Evolutionary conservation across 2,797 vertebrate species (phyloP), one percentile per base, ranked within the genome.

Genomic region (Craterocephalus amniculus): DNA sequence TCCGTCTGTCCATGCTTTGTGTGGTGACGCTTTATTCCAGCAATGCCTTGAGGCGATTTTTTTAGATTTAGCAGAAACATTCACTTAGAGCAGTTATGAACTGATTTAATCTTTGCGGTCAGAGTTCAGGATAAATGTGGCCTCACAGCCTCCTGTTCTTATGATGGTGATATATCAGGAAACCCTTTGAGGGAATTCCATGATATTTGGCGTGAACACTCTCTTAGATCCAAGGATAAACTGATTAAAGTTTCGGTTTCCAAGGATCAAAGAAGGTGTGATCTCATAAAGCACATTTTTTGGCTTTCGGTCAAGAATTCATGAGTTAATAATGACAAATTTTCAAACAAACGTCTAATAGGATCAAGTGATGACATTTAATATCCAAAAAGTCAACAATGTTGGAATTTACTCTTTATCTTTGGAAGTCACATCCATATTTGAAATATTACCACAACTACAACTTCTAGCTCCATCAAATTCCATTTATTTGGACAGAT

Each of bases 281-380:
- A 54, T 27, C 24, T 52, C 51, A 29, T 51, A 4, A 29, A 29
- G 51, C 24, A 24, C 0, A 6, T 26, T 52, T 52, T 51, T 52
- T 29, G 26, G 26, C 51, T 27, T 54, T 29, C 27, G 7, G 1
- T 54, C 14, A 27, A 29, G 26, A 54, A 29, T 27, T 54, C 14
- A 29, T 1, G 14, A 27, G 51, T 54, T 26, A 54, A 29, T 27
- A 13, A 27, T 54, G 12, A 54, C 6, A 16, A 26, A 29, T 54
- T 52, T 52, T 51, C 18, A 51, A 51, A 54, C 51, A 54, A 54
- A 54, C 29, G 51, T 54, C 24, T 12, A 16, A 9, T 52, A 52
- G 13, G 26, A 52, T 52, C 3, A 52, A 52, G 11, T 52, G 22
- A 9, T 14, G 11, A 27, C 24, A 27, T 52, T 27, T 26, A 52